A percentile compares a stretch with the other conserved stretches of the same genome.
These are phyloP conservation scores for Cataglyphis livida DNA, from an alignment of 2,888 invertebrate species.

Conservation along the genomic window DNA sequence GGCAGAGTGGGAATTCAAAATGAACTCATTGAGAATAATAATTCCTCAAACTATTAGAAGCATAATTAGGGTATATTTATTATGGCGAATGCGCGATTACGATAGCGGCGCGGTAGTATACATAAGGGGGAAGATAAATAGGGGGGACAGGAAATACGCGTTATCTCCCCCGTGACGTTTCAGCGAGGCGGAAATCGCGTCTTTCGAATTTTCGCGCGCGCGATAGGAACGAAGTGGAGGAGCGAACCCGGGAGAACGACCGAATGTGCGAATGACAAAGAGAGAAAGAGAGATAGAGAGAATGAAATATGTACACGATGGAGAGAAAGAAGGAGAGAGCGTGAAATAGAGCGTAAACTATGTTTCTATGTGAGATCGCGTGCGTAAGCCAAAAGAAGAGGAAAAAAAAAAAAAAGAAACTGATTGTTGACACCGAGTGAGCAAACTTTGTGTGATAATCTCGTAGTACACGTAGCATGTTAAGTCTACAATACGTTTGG, in stretches of 20 bases:
- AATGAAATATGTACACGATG: slow-evolving; percentile 45
- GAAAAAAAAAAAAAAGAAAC: slow-evolving; percentile 67
- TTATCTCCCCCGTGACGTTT: slow-evolving; percentile 63
- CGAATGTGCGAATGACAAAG: slow-evolving; percentile 50
- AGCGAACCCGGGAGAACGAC: slow-evolving; percentile 59
- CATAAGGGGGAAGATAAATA: slow-evolving; percentile 53
- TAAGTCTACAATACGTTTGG: slow-evolving; percentile 79
- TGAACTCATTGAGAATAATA: slow-evolving; percentile 75
- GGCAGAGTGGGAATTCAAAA: slow-evolving; percentile 61
- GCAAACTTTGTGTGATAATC: slow-evolving; percentile 84
- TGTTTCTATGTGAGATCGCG: slow-evolving; percentile 76
- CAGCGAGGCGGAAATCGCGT: slow-evolving; percentile 60
- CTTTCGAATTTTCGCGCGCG: slow-evolving; percentile 60
- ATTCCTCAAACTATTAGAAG: slow-evolving; percentile 82
- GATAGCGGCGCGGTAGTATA: slow-evolving; percentile 63
- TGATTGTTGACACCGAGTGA: slow-evolving; percentile 84
- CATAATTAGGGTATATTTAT: slow-evolving; percentile 77
- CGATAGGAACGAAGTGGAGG: slow-evolving; percentile 57
- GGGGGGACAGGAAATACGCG: slow-evolving; percentile 45
- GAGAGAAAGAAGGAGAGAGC: slow-evolving; percentile 35
- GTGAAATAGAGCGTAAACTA: slow-evolving; percentile 52
- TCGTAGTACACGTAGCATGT: slow-evolving; percentile 83
- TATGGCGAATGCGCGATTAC: slow-evolving; percentile 70
- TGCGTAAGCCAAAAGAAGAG: slow-evolving; percentile 77
- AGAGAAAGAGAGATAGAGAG: slow-evolving; percentile 19